These are phyloP conservation scores for Tapirus terrestris DNA, from an alignment of 2,113 vertebrate species.

Conservation along the genomic window DNA sequence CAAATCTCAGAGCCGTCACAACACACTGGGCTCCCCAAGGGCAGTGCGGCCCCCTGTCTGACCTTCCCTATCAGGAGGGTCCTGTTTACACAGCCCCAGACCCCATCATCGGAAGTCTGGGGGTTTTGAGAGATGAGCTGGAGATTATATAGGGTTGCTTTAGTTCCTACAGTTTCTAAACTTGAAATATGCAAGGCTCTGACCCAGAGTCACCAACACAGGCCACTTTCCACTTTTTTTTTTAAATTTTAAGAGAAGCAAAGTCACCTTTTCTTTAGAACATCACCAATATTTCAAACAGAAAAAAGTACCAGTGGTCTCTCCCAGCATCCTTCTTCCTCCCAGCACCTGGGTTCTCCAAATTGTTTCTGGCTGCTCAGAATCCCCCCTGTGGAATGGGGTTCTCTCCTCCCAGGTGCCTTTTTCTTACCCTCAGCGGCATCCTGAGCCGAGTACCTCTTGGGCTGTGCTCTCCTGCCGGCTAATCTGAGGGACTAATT, in stretches of 20 bases:
- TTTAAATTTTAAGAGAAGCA: background rate
- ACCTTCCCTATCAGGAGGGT: background rate
- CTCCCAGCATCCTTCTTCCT: background rate
- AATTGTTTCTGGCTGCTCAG: background rate
- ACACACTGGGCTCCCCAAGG: background rate
- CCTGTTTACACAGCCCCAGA: background rate
- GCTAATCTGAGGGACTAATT: background rate
- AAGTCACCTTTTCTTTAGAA: background rate
- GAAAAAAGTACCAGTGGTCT: background rate
- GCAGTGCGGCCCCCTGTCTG: background rate
- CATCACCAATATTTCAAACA: background rate
- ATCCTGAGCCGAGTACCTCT: rapidly evolving
- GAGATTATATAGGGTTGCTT: background rate
- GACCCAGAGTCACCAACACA: background rate
- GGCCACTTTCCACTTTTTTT: background rate
- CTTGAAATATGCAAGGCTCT: background rate
- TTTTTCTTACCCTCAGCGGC: background rate
- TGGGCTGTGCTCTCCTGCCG: rapidly evolving
- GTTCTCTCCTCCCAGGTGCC: background rate
- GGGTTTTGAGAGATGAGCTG: background rate
- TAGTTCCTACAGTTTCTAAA: background rate
- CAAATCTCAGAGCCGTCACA: background rate
- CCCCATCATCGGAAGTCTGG: background rate
- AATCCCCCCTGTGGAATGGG: background rate
- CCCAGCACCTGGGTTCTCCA: rapidly evolving